A percentile compares a stretch with the other conserved stretches of the same genome.
These are phyloP conservation scores for Oreochromis aureus DNA, from an alignment of 2,113 vertebrate genomes.

Conservation along the genomic window DNA sequence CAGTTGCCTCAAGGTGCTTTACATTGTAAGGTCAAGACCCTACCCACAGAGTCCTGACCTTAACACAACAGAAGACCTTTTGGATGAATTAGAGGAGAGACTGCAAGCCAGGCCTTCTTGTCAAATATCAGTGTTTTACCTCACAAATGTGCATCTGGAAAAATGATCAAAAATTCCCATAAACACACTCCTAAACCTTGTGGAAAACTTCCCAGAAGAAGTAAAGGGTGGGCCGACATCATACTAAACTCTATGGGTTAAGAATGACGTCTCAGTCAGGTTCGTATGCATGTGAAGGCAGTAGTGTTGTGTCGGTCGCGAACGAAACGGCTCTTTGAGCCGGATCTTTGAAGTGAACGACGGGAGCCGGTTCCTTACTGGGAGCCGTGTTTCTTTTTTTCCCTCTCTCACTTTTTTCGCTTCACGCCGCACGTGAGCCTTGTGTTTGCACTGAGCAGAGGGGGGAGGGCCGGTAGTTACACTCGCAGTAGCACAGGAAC, in stretches of 20 bases:
- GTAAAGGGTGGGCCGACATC: not conserved
- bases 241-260: no score
- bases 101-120: not conserved
- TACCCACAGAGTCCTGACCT: not conserved
- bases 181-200: not conserved
- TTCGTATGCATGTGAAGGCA: rapidly evolving
- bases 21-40: not conserved
- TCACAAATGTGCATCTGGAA: not conserved
- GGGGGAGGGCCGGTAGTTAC: no score
- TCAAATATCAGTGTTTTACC: not conserved
- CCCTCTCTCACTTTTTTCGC: no score
- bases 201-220: not conserved
- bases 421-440: no score
- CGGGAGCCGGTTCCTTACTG: no score
- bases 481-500: no score
- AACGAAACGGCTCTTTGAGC: no score
- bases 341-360: no score
- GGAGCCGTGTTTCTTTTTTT: no score
- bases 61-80: not conserved
- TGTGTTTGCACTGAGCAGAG: no score
- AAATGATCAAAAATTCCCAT: not conserved
- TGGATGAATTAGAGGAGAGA: not conserved
- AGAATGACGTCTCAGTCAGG: not conserved
- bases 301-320: no score
- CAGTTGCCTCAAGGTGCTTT: not conserved